Evolutionary conservation across 2,113 vertebrate genomes (phyloP).

Genomic region (Pardalotus punctatus): DNA sequence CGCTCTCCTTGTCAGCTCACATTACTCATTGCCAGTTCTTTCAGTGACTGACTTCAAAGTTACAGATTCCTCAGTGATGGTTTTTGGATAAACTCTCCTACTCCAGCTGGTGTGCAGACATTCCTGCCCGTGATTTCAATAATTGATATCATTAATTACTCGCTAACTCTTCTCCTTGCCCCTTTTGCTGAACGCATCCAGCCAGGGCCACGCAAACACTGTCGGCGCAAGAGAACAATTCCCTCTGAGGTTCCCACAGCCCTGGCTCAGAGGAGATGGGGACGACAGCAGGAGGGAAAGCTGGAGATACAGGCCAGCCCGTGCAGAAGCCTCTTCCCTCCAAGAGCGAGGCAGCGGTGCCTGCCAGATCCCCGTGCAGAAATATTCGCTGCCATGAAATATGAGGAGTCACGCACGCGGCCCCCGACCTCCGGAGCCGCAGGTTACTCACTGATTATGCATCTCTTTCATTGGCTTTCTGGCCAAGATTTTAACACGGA

Average conservation of each 20-base stretch:
- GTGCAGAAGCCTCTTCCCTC: neutral
- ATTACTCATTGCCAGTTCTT: constrained; percentile 8
- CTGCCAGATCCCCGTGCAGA: neutral
- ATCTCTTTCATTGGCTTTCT: neutral
- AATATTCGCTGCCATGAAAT: neutral
- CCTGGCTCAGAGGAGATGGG: neutral
- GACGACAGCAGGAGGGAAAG: neutral
- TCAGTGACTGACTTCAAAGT: neutral
- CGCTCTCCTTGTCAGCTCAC: neutral
- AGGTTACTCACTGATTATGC: neutral
- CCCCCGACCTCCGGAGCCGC: neutral
- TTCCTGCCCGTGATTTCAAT: neutral
- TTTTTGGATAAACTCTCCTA: neutral
- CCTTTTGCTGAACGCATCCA: neutral
- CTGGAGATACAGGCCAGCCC: neutral
- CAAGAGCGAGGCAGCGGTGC: neutral
- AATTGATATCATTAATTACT: neutral
- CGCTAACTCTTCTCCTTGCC: neutral
- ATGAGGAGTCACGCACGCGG: neutral
- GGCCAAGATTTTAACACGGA: neutral
- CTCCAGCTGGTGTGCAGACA: neutral
- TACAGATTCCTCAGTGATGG: neutral
- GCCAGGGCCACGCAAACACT: neutral
- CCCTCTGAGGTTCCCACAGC: neutral
- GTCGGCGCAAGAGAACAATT: neutral